A percentile compares a stretch with the other conserved stretches of the same genome.
Conservation (phyloP, 2,888 invertebrate species). For the Exocentrus adspersus region DNA sequence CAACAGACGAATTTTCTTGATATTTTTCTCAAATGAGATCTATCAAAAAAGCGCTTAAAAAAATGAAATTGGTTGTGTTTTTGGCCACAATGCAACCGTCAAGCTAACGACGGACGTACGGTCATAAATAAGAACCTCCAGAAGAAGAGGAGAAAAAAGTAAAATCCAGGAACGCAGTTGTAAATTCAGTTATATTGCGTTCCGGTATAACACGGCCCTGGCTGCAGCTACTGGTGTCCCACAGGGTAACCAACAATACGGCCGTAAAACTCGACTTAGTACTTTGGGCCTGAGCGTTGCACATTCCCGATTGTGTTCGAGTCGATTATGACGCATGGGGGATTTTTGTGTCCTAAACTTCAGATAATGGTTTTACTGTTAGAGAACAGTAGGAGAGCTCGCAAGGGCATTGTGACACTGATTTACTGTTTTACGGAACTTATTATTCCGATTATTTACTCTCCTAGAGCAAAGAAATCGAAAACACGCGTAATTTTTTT, state of each 20-base stretch:
- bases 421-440: constrained; percentile 2
- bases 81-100: no score
- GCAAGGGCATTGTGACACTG: constrained; percentile 2
- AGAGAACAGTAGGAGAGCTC: constrained; percentile 32
- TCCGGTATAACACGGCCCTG: constrained; percentile 51
- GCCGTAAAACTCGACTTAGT: constrained; percentile 41
- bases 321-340: constrained; percentile 30
- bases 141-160: no score
- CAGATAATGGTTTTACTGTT: constrained; percentile 43
- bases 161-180: constrained; percentile 42
- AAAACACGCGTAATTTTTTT: constrained; percentile 24
- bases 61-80: no score
- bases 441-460: not conserved
- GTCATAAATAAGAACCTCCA: constrained; percentile 33
- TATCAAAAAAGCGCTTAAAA: no score
- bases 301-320: constrained; percentile 35
- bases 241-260: constrained; percentile 45
- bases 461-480: no score
- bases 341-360: constrained; percentile 33
- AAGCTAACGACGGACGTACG: no score
- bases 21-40: no score
- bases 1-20: no score
- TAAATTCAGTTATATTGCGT: constrained; percentile 50
- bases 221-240: constrained; percentile 50
- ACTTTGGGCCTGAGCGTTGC: constrained; percentile 36